Percentiles rank a stretch among this genome's conserved stretches.
phyloP scores from a whole-genome alignment of 2,113 vertebrate genomes.

The Centropus unirufus region DNA sequence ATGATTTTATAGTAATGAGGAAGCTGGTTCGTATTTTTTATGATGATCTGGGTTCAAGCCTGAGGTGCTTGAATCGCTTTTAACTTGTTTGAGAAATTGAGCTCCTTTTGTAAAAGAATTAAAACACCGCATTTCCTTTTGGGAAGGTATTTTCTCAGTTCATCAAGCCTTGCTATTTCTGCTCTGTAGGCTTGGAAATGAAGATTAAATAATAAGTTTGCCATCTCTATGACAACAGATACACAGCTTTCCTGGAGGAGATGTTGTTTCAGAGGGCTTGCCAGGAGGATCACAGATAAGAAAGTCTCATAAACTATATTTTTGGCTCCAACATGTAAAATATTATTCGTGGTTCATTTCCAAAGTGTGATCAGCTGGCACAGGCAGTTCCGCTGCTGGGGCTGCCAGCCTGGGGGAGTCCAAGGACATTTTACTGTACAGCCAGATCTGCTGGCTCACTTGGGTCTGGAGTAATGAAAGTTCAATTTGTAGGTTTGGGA shows the following conservation, averaged over 20 bases:
- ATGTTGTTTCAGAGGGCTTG: conserved; percentile 14
- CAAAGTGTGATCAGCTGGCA: not conserved
- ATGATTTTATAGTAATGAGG: no score
- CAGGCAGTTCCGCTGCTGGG: not conserved
- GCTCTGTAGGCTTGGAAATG: not conserved
- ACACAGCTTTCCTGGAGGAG: not conserved
- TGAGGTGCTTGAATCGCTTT: not conserved
- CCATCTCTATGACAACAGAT: conserved; percentile 10
- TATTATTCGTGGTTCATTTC: conserved; percentile 33
- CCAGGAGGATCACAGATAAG: conserved; percentile 56
- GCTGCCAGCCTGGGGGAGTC: not conserved
- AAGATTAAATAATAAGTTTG: conserved; percentile 18
- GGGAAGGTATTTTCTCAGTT: conserved; percentile 33
- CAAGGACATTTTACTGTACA: not conserved
- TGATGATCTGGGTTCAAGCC: not conserved
- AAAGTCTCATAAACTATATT: not conserved
- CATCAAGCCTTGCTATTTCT: conserved; percentile 18
- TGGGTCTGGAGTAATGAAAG: not conserved
- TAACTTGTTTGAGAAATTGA: not conserved
- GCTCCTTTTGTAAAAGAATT: not conserved
- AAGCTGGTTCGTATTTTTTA: no score
- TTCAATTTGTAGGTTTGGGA: not conserved
- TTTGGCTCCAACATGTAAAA: not conserved
- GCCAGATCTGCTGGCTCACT: not conserved
- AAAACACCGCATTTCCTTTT: not conserved